Conservation (phyloP, 1,140 invertebrate species). For the Tribolium castaneum region DNA sequence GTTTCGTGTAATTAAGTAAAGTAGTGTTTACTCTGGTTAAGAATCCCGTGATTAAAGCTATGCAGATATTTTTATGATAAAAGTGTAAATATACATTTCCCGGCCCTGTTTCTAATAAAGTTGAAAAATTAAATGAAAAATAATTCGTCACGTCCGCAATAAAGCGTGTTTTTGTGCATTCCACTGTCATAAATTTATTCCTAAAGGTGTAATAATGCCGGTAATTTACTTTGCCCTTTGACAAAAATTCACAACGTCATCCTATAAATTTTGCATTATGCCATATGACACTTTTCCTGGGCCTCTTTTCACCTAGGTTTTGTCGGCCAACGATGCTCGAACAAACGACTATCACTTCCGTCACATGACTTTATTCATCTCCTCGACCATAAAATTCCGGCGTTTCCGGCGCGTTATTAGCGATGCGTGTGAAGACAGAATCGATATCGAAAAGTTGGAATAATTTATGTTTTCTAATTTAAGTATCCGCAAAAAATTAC, state of each 20-base stretch:
- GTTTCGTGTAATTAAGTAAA: background rate
- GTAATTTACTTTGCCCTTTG: conserved; percentile 18
- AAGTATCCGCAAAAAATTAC: background rate
- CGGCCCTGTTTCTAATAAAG: background rate
- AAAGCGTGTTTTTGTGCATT: conserved; percentile 17
- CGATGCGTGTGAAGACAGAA: conserved; percentile 6
- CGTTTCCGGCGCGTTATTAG: background rate
- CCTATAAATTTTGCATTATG: conserved; percentile 26
- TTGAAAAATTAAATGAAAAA: conserved; percentile 2
- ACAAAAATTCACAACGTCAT: conserved; percentile 20
- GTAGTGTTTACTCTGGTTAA: too few species aligned
- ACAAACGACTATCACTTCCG: conserved; percentile 17
- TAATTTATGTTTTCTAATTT: conserved; percentile 15
- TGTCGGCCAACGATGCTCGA: background rate
- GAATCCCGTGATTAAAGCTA: too few species aligned
- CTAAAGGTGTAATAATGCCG: conserved; percentile 19
- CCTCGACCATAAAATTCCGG: background rate
- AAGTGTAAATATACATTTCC: too few species aligned
- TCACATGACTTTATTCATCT: conserved; percentile 28
- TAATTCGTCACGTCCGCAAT: conserved; percentile 15
- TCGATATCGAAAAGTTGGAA: background rate
- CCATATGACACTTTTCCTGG: conserved; percentile 6
- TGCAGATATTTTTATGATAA: too few species aligned
- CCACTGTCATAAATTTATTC: conserved; percentile 13
- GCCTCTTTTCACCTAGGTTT: conserved; percentile 1